Conservation (phyloP, 1,140 invertebrate genomes). For the Neelides sp. region DNA sequence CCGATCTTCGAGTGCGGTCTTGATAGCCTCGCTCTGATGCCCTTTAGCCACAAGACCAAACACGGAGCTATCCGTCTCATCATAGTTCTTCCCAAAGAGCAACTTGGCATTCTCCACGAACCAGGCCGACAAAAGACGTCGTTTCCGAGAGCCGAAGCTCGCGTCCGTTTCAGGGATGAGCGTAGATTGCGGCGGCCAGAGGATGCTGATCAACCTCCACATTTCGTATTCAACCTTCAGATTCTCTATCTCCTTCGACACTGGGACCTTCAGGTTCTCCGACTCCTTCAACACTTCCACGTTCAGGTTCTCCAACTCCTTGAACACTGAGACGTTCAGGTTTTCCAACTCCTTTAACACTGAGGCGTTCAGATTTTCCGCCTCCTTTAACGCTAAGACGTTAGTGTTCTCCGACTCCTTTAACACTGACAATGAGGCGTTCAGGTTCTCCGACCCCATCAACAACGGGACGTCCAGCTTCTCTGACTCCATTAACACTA, state of each 20-base stretch:
- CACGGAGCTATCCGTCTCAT: neutral
- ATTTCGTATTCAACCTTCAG: slow-evolving; percentile 12
- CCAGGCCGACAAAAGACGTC: slow-evolving; percentile 16
- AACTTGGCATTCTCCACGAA: slow-evolving; percentile 11
- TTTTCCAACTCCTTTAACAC: neutral
- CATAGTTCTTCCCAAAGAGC: slow-evolving; percentile 18
- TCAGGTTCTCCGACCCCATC: neutral
- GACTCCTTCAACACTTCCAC: neutral
- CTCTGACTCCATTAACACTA: neutral
- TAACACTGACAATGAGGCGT: neutral
- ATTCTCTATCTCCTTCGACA: neutral
- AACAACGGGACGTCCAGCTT: neutral
- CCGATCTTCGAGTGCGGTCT: slow-evolving; percentile 15
- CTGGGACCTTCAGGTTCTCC: neutral
- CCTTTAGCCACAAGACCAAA: slow-evolving; percentile 17
- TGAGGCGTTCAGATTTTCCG: neutral
- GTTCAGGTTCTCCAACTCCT: neutral
- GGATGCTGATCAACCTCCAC: slow-evolving; percentile 21
- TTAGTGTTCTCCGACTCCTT: neutral
- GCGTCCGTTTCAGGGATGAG: neutral
- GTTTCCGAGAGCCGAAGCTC: slow-evolving; percentile 5
- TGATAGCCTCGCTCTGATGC: slow-evolving; percentile 11
- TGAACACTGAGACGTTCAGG: slow-evolving; percentile 1
- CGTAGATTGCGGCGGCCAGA: slow-evolving; percentile 10
- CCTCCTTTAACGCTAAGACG: neutral